phyloP scores from a whole-genome alignment of 2,888 invertebrate species.

The Thecophora atra region DNA sequence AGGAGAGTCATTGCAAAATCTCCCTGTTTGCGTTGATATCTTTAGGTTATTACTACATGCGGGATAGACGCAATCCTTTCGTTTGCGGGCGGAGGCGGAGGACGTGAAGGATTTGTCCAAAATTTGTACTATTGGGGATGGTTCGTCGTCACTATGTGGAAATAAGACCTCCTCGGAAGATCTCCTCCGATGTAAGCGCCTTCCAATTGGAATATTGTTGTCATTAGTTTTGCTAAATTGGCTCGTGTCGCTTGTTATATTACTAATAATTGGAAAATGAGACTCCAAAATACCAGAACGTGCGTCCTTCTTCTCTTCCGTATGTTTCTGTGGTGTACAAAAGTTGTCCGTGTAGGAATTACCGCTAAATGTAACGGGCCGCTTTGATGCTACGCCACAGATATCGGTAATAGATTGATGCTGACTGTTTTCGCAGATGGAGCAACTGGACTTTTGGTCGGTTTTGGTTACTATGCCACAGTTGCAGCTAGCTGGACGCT shows the following conservation, averaged over 20 bases:
- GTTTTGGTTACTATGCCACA: neutral
- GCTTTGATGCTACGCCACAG: neutral
- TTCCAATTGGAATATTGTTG: conserved; percentile 50
- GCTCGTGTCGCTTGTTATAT: neutral
- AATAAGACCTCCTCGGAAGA: conserved; percentile 63
- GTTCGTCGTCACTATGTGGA: conserved; percentile 66
- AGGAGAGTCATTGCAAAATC: conserved; percentile 46
- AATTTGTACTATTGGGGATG: conserved; percentile 69
- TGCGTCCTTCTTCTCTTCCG: conserved; percentile 17
- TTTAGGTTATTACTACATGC: conserved; percentile 23
- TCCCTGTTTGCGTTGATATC: conserved; percentile 37
- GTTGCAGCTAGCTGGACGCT: neutral
- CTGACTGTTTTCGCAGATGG: neutral
- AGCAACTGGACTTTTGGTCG: neutral
- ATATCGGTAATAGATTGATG: neutral
- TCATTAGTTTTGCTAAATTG: neutral
- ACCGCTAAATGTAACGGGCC: conserved; percentile 57
- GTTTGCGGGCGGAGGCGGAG: conserved; percentile 24
- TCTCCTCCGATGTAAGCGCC: conserved; percentile 58
- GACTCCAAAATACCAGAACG: conserved; percentile 65
- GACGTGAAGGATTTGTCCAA: conserved; percentile 34
- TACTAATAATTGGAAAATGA: conserved; percentile 59
- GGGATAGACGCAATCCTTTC: conserved; percentile 40
- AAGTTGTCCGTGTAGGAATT: conserved; percentile 61
- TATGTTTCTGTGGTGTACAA: conserved; percentile 45